These are phyloP conservation scores for Bubo scandiacus DNA, from an alignment of 2,113 vertebrate genomes.

Conservation along the genomic window DNA sequence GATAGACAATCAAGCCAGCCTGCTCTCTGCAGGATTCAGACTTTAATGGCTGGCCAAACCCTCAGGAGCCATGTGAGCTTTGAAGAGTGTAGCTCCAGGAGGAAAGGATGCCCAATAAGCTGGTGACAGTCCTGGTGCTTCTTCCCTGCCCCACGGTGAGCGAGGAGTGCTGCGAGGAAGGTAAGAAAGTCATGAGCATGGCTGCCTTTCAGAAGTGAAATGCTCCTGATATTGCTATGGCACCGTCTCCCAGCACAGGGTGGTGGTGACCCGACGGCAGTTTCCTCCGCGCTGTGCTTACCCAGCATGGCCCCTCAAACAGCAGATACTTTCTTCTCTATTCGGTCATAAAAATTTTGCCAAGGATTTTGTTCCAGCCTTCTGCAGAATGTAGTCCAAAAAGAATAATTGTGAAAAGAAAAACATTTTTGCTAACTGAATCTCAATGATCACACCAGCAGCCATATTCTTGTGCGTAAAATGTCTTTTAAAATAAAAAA, in stretches of 20 bases:
- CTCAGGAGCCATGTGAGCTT: rapidly evolving
- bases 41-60: neutral
- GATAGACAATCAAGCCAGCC: too few species aligned
- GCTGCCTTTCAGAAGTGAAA: neutral
- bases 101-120: neutral
- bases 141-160: neutral
- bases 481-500: neutral
- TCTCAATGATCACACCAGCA: constrained; percentile 56
- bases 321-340: neutral
- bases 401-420: constrained; percentile 24
- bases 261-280: neutral
- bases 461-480: constrained; percentile 54
- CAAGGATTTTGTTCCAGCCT: neutral
- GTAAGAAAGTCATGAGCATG: neutral
- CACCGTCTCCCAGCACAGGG: neutral
- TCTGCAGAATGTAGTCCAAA: neutral
- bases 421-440: constrained; percentile 46
- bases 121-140: neutral
- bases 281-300: neutral
- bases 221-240: neutral
- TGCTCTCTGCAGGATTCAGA: neutral
- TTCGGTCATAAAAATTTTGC: neutral
- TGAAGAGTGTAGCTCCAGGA: neutral
- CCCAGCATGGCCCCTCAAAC: too few species aligned
- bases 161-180: neutral